Base-by-base conservation (phyloP, 2,888 invertebrate species). In the Chymomyza amoena region DNA sequence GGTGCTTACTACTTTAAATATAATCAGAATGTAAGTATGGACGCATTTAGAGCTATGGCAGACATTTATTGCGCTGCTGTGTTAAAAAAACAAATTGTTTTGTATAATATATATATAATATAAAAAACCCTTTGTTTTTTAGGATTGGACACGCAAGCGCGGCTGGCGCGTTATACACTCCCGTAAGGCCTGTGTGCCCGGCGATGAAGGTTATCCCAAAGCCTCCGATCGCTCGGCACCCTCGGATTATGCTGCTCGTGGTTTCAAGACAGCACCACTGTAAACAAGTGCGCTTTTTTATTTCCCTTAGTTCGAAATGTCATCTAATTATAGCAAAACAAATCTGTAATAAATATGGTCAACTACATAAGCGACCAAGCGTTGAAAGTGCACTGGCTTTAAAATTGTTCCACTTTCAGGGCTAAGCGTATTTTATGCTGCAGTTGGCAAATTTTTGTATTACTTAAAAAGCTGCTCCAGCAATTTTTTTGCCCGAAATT, bases 1-100 rank as follows among this genome's bases (percentile, higher is more conserved):
- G 81, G 88, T 0, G 94, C 94, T 69, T 97, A 97, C 89, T 96
- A 97, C 87, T 94, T 96, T 77, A 97, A 97, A 92, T 97, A 97
- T 90, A 95, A 95, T 90, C 92, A 92, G 78, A 95, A 96, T 92
- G 96, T 96, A 92, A 94, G 95, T 93, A 32, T 32, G 32, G 9
- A 6, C 7, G 32, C 9, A 32, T 32, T 7, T 32, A 9, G 1
- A 9, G 32, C 32, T 7, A 32, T 32, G 9, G 32, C 32, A 32
- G 3, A 25, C 25, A 4, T 25, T 25, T 25, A 0, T 4, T 3
- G 25, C 25, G 25, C 25, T 25, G 25, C 25, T 25, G 4, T 25
- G 25, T 25, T 25, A 25, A 25, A 3, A 25, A 25, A 25, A 25
- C 25, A 4, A 4, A 4, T 25, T 25, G 25, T 25, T 25, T n/a